phyloP scores from a whole-genome alignment of 1,140 invertebrate species.

The Octopus sinensis region DNA sequence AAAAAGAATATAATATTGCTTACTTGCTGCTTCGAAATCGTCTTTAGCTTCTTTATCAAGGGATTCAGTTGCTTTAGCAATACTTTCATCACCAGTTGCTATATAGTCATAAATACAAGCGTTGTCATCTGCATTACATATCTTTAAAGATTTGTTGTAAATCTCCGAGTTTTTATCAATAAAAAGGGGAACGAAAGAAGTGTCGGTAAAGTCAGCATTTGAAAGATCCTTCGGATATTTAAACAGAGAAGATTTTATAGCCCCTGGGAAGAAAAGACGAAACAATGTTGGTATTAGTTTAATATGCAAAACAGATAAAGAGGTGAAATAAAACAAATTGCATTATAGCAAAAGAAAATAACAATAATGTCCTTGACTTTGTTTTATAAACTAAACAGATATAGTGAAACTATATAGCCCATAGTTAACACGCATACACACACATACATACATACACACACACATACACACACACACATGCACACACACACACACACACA shows the following conservation, averaged over 20 bases:
- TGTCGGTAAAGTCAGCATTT: neutral
- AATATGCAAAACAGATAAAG: too few species aligned
- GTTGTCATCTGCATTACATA: neutral
- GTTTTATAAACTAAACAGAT: too few species aligned
- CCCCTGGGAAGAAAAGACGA: neutral
- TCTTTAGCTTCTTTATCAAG: neutral
- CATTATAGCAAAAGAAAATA: too few species aligned
- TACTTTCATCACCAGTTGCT: neutral
- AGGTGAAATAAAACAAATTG: too few species aligned
- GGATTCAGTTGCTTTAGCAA: neutral
- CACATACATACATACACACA: neutral
- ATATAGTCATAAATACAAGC: constrained; percentile 19
- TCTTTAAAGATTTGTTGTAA: neutral
- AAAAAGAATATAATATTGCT: neutral
- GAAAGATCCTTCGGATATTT: neutral
- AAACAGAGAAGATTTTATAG: neutral
- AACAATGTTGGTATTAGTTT: neutral
- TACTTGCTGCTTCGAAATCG: neutral
- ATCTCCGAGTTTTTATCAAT: neutral
- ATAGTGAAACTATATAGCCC: too few species aligned
- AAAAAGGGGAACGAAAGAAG: neutral
- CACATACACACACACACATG: too few species aligned
- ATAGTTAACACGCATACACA: too few species aligned
- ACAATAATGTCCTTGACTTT: too few species aligned
- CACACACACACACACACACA: too few species aligned